Base-by-base conservation (phyloP, 1,140 invertebrate species). In the Maconellicoccus hirsutus region DNA sequence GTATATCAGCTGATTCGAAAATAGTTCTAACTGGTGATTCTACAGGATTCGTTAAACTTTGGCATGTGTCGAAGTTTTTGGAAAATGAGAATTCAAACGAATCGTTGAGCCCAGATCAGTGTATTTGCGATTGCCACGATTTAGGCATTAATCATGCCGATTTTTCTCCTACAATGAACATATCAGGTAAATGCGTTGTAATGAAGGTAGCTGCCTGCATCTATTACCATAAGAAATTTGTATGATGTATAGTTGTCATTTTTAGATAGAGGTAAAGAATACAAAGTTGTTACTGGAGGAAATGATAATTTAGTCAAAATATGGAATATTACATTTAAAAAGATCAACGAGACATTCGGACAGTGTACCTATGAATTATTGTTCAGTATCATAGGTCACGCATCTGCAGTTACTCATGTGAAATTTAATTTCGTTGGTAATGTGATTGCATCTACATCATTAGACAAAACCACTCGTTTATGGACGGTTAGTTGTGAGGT, bases 291-390 rank as follows among this genome's bases (percentile, higher is more conserved):
- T 12, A 85, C 85, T 2, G 83, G 87, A 75, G 90, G 89, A 1
- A 88, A 88, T 74, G 89, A 90, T 77, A 84, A 89, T 76, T 77
- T 82, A n/a, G 83, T 91, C 0, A 89, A 89, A 77, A 75, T 91
- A 10, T 92, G 90, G 90, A 82, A 84, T 59, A 82, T 91, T 8
- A 25, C 29, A 0, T 69, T 42, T n/a, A 71, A 39, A 70, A 71
- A 73, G 21, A 25, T 7, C 7, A 69, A 26, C 12, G 25, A 29
- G n/a, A 12, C 4, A 14, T 61, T 59, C 3, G 38, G 39, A 39
- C 59, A 69, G 16, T 73, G 70, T 19, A 21, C 22, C 14, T 23
- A 71, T 7, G 33, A 71, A 38, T 23, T 71, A 26, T 10, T 71
- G 1, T 22, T 26, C n/a, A 70, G 22, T 0, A 74, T 80, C 21